Conservation (phyloP, 2,113 vertebrate genomes). For the Phalacrocorax pelagicus region DNA sequence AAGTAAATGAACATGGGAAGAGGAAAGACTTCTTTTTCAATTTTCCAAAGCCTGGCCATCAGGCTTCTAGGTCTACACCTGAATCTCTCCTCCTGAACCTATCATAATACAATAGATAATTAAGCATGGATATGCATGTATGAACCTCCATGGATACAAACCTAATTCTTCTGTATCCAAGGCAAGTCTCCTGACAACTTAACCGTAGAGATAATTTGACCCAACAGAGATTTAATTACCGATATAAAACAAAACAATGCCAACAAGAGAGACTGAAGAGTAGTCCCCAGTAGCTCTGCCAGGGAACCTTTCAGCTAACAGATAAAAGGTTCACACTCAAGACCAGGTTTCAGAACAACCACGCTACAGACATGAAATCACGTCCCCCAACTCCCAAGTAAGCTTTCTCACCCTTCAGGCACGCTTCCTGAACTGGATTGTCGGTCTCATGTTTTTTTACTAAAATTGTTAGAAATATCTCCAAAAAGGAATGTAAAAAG, state of each 20-base stretch:
- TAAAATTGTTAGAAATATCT: background rate
- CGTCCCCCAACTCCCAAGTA: background rate
- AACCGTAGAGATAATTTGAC: slow-evolving; percentile 4
- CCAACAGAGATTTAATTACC: slow-evolving; percentile 48
- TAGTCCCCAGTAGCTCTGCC: background rate
- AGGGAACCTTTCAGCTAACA: background rate
- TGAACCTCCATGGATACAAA: background rate
- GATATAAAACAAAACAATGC: slow-evolving; percentile 39
- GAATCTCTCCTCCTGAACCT: background rate
- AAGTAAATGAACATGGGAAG: background rate
- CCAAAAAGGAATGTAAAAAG: background rate
- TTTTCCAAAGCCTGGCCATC: background rate
- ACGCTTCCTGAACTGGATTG: background rate
- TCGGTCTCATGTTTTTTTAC: background rate
- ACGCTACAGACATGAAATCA: background rate
- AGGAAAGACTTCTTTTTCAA: background rate
- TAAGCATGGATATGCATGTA: background rate
- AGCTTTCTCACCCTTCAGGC: background rate
- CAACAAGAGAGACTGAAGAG: background rate
- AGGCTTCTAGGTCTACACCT: background rate
- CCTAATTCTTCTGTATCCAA: background rate
- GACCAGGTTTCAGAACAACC: background rate
- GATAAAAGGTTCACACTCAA: background rate
- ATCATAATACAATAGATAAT: background rate
- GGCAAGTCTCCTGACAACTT: background rate